Conservation (phyloP, 2,888 invertebrate species). For the Hypselothyrea guttata region DNA sequence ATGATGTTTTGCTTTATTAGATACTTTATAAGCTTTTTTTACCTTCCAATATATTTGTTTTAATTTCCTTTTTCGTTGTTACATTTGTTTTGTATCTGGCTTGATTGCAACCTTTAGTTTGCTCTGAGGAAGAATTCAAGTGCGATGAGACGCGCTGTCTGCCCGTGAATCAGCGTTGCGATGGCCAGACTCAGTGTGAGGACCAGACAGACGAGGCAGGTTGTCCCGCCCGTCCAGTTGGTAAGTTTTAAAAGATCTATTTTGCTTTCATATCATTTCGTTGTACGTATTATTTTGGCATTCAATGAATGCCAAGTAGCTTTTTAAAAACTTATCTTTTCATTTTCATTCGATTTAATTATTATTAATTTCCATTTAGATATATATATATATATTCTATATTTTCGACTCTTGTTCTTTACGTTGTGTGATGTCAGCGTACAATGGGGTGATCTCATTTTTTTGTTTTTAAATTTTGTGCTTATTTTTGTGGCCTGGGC, state of each 20-base stretch:
- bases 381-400: constrained; percentile 1
- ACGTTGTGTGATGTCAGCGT: constrained; percentile 31
- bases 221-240: constrained; percentile 81
- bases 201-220: constrained; percentile 87
- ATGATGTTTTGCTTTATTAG: constrained; percentile 3
- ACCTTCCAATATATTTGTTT: not conserved
- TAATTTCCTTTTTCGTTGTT: constrained; percentile 27
- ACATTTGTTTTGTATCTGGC: constrained; percentile 30
- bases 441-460: constrained; percentile 47
- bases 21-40: constrained; percentile 2
- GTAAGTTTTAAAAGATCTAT: constrained; percentile 11
- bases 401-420: not conserved
- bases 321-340: no score
- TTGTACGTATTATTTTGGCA: no score
- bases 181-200: constrained; percentile 84
- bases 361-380: not conserved
- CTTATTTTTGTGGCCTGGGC: no score
- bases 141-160: constrained; percentile 86
- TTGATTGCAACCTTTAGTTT: constrained; percentile 55
- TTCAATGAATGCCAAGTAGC: no score
- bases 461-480: no score
- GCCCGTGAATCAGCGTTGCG: constrained; percentile 84
- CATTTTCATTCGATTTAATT: not conserved
- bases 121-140: constrained; percentile 84
- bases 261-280: constrained; percentile 12